Base-by-base conservation (phyloP, 2,888 invertebrate species). In the Sisyra nigra region DNA sequence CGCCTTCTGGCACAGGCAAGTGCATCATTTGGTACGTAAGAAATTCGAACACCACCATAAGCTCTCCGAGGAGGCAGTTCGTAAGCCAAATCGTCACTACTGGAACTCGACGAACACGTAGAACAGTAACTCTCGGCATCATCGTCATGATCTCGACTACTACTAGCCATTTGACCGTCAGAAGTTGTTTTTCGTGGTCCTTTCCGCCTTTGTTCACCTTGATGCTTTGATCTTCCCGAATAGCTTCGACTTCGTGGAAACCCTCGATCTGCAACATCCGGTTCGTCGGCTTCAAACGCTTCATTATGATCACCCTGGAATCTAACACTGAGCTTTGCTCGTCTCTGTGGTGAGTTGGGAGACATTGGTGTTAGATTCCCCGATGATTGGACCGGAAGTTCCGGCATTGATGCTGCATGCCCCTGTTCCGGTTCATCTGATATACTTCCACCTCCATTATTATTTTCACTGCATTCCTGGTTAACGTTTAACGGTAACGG, bases 1-100 rank as follows among this genome's bases (percentile, higher is more conserved):
- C 80, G 72, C 47, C 81, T 71, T 52, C 79, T 72, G 40, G 86
- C 86, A 56, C 81, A 81, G 45, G 88, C 88, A 40, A 89, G 70
- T 4, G 87, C 84, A 63, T 89, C 91, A 61, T 89, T 91, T 51
- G 91, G 91, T 49, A 92, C 91, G 64, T 92, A 93, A 8, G 89
- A 87, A 54, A 91, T 88, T 51, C 91, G 67, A 10, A 89, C 87
- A 33, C 89, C 89, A 44, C 86, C 86, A 58, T 87, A 87, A 41
- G 85, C 84, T 45, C 85, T 69, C 51, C 87, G 66, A 33, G 87
- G 79, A 3, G 89, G 88, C 53, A 89, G 65, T 47, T 86, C 81
- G 60, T 89, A 89, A 49, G 88, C 84, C 54, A 85, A 80, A 50
- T 86, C 85, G 49, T 88, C 89, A 42, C 89, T 88, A 11, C 86